Percentiles rank a stretch among this genome's conserved stretches.
Evolutionary conservation across 2,797 vertebrate species (phyloP).

Genomic region (Podarcis siculus): DNA sequence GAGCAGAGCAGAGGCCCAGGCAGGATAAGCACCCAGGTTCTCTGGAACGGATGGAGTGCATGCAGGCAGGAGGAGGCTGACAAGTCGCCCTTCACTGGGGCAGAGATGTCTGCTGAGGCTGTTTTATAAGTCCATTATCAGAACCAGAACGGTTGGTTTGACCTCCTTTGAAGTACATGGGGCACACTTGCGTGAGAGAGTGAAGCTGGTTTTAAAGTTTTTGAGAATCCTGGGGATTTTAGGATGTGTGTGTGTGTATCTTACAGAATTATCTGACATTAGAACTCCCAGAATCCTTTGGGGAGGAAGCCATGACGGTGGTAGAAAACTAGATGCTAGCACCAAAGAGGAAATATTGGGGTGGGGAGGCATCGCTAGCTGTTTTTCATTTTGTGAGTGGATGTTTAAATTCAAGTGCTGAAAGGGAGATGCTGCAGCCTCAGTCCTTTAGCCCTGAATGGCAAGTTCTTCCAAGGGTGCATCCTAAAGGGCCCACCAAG

Average conservation of each 20-base stretch:
- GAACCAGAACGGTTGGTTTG: neutral
- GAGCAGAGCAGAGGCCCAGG: slow-evolving; percentile 26
- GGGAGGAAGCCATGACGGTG: neutral
- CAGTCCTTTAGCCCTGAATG: no score
- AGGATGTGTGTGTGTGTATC: neutral
- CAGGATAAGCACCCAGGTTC: neutral
- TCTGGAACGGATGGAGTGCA: neutral
- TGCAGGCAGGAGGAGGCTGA: fast-evolving
- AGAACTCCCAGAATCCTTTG: neutral
- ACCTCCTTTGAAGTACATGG: slow-evolving; percentile 13
- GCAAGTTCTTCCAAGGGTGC: no score
- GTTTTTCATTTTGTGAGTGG: neutral
- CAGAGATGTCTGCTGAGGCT: neutral
- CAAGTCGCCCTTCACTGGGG: fast-evolving
- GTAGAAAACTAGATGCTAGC: neutral
- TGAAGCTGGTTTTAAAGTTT: neutral
- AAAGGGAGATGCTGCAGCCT: no score
- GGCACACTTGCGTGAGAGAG: neutral
- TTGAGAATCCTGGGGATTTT: neutral
- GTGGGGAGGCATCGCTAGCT: neutral
- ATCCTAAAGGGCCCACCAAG: no score
- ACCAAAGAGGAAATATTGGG: neutral
- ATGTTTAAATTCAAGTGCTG: no score
- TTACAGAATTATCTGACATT: neutral
- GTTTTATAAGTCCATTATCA: neutral